A percentile compares a stretch with the other conserved stretches of the same genome.
Evolutionary conservation across 92 coral and sea anemone genomes (phyloP).

Genomic region (Parazoanthus swiftii): DNA sequence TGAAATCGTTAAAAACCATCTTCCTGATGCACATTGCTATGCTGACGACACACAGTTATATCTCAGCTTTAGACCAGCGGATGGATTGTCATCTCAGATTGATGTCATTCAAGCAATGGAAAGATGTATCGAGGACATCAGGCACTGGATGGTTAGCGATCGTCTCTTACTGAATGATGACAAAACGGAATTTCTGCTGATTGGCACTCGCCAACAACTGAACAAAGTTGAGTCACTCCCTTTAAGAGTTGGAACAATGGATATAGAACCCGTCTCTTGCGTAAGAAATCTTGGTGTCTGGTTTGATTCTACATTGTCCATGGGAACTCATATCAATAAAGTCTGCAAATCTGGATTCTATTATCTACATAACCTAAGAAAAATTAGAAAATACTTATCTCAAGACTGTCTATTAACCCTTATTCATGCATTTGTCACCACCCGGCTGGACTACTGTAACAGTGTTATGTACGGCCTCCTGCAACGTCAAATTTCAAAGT

Average conservation of each 20-base stretch:
- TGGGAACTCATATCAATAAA: constrained; percentile 19
- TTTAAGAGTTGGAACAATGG: constrained; percentile 33
- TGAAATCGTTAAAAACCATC: neutral
- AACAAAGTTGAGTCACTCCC: constrained; percentile 43
- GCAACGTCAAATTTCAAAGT: neutral
- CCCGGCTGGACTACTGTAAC: constrained; percentile 40
- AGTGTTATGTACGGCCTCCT: constrained; percentile 44
- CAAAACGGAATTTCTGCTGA: constrained; percentile 45
- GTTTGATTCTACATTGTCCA: constrained; percentile 37
- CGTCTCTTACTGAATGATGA: constrained; percentile 50
- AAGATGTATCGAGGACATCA: neutral
- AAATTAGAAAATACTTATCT: neutral
- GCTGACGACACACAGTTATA: neutral
- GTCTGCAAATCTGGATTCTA: constrained; percentile 19
- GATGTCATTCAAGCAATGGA: neutral
- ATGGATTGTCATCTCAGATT: constrained; percentile 42
- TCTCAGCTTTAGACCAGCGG: constrained; percentile 26
- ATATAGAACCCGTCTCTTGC: constrained; percentile 3
- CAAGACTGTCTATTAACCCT: neutral
- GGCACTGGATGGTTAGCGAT: constrained; percentile 54
- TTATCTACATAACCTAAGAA: constrained; percentile 16
- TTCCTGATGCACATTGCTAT: constrained; percentile 14
- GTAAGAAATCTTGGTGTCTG: constrained; percentile 39
- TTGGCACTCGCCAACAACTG: constrained; percentile 51
- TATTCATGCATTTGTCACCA: neutral